Evolutionary conservation across 2,888 invertebrate species (phyloP).

Genomic region (Ypsolopha sequella): DNA sequence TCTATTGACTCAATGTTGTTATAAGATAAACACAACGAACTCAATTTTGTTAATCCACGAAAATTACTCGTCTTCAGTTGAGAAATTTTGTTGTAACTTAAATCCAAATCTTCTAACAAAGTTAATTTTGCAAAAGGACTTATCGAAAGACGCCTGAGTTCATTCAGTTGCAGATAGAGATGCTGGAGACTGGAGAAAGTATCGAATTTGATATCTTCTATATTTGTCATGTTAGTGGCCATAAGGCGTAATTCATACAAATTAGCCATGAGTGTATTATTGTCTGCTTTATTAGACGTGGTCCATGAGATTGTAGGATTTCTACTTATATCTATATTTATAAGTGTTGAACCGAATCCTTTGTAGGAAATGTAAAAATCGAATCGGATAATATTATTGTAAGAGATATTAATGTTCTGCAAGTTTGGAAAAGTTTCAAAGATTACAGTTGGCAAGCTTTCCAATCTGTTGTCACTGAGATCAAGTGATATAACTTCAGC

Average conservation of each 20-base stretch:
- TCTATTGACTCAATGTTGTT: conserved; percentile 87
- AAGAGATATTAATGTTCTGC: conserved; percentile 52
- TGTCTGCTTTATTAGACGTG: conserved; percentile 29
- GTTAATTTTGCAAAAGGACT: conserved; percentile 84
- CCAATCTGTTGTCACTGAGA: conserved; percentile 50
- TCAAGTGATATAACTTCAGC: conserved; percentile 45
- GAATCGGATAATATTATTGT: conserved; percentile 49
- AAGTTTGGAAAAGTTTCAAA: conserved; percentile 56
- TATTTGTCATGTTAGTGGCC: conserved; percentile 49
- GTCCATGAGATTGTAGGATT: conserved; percentile 51
- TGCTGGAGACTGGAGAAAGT: conserved; percentile 81
- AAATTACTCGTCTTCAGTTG: conserved; percentile 87
- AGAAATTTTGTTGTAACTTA: conserved; percentile 85
- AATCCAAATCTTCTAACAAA: conserved; percentile 82
- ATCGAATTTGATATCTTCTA: conserved; percentile 81
- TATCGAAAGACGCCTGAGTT: conserved; percentile 83
- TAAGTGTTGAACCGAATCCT: conserved; percentile 34
- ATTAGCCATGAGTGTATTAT: conserved; percentile 45
- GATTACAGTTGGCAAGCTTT: conserved; percentile 37
- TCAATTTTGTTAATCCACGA: conserved; percentile 80
- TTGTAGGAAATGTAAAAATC: conserved; percentile 44
- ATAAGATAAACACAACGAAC: conserved; percentile 85
- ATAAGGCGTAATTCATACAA: conserved; percentile 57
- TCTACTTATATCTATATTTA: conserved; percentile 55
- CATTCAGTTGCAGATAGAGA: conserved; percentile 81